A percentile compares a stretch with the other conserved stretches of the same genome.
phyloP scores from a whole-genome alignment of 2,888 invertebrate species.

The Uloborus plumipes region DNA sequence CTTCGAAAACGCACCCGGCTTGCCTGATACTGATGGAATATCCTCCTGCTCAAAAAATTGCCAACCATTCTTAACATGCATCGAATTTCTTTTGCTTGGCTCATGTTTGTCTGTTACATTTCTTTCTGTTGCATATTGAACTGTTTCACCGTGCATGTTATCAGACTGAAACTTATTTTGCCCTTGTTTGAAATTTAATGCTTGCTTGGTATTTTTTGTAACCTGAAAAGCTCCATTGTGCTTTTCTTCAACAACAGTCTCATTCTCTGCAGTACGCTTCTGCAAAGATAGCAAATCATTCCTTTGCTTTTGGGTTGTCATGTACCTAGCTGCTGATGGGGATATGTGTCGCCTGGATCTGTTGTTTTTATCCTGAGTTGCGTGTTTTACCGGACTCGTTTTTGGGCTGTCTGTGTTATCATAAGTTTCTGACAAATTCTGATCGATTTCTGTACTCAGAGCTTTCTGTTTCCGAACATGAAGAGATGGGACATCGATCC shows the following conservation, averaged over 20 bases:
- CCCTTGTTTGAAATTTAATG: constrained; percentile 29
- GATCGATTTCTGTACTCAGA: constrained; percentile 76
- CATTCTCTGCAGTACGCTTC: neutral
- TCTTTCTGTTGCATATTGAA: neutral
- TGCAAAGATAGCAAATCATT: constrained; percentile 28
- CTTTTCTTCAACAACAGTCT: constrained; percentile 46
- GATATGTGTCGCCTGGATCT: constrained; percentile 45
- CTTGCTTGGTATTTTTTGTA: constrained; percentile 42
- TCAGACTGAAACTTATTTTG: constrained; percentile 19
- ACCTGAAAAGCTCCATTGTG: constrained; percentile 58
- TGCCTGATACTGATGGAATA: neutral
- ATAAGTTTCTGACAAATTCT: constrained; percentile 88
- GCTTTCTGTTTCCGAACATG: constrained; percentile 87
- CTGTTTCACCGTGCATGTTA: neutral
- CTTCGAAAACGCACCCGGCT: neutral
- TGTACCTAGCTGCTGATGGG: constrained; percentile 25
- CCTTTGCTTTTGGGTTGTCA: constrained; percentile 63
- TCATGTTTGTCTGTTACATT: neutral
- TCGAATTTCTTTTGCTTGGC: neutral
- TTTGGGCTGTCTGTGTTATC: constrained; percentile 83
- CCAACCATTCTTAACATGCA: neutral
- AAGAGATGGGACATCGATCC: constrained; percentile 79
- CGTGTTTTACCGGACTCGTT: constrained; percentile 70
- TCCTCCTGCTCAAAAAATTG: no score
- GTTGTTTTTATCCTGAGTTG: constrained; percentile 62